Evolutionary conservation across 2,797 vertebrate species (phyloP).

Genomic region (Hydrophis major): DNA sequence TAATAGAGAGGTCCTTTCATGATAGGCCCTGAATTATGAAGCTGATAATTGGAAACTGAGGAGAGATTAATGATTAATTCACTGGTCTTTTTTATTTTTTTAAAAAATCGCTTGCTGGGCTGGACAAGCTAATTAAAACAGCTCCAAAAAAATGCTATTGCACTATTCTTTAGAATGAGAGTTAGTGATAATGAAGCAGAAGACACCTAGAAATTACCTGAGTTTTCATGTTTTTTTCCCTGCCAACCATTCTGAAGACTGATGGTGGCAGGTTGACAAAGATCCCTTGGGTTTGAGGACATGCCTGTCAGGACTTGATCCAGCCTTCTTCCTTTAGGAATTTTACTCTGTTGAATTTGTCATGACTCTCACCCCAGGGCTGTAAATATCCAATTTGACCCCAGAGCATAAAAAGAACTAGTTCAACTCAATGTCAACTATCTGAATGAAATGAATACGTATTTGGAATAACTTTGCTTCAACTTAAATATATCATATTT

Average conservation of each 20-base stretch:
- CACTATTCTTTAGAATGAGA: background rate
- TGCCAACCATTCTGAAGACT: background rate
- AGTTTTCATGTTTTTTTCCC: background rate
- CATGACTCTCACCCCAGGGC: background rate
- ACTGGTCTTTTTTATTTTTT: background rate
- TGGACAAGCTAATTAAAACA: background rate
- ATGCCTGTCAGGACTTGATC: background rate
- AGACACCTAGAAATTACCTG: background rate
- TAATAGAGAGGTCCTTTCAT: background rate
- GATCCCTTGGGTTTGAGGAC: background rate
- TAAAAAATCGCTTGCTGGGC: background rate
- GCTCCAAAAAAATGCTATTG: background rate
- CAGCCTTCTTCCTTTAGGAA: background rate
- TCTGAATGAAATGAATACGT: background rate
- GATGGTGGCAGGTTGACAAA: background rate
- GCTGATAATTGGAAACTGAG: background rate
- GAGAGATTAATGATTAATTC: background rate
- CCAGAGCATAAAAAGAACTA: background rate
- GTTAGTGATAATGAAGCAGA: background rate
- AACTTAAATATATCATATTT: no score
- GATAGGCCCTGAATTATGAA: background rate
- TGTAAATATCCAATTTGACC: background rate
- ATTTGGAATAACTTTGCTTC: no score
- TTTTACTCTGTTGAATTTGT: background rate
- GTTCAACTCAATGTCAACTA: background rate